Evolutionary conservation across 2,797 vertebrate genomes (phyloP).

Genomic region (Sphenopsis melanotis): DNA sequence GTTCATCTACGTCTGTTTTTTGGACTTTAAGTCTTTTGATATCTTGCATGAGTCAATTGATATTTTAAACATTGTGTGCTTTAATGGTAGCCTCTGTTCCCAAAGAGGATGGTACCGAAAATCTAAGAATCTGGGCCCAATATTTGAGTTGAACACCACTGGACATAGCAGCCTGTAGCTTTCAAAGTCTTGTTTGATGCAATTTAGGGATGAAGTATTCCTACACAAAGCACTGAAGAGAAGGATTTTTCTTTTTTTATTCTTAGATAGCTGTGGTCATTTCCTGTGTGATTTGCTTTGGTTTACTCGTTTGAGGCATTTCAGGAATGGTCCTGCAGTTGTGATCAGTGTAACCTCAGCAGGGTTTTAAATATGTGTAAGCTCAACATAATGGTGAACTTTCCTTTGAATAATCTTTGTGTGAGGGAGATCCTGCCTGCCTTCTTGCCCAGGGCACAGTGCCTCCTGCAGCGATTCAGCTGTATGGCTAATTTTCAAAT

Average conservation of each 20-base stretch:
- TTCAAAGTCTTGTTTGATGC: not conserved
- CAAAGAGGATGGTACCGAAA: not conserved
- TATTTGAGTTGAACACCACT: not conserved
- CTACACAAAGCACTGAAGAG: not conserved
- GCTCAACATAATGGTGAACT: conserved; percentile 39
- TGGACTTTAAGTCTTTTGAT: not conserved
- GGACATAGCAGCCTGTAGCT: not conserved
- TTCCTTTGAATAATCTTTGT: conserved; percentile 56
- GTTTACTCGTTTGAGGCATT: conserved; percentile 34
- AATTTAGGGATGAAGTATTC: not conserved
- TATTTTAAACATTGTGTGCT: not conserved
- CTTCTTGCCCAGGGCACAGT: not conserved
- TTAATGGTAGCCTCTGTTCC: not conserved
- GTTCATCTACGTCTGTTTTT: not conserved
- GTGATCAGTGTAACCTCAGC: conserved; percentile 48
- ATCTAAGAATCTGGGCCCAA: not conserved
- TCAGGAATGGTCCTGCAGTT: conserved; percentile 61
- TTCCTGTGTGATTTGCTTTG: conserved; percentile 13
- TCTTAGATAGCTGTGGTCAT: conserved; percentile 9
- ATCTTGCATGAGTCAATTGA: not conserved
- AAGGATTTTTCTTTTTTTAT: not conserved
- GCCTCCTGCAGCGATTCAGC: conserved; percentile 45
- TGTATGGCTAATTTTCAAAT: conserved; percentile 64
- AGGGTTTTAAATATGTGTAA: conserved; percentile 61
- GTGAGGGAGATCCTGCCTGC: not conserved